Percentiles rank a stretch among this genome's conserved stretches.
Evolutionary conservation across 2,113 vertebrate species (phyloP).

Genomic region (Forbesichthys papilliferus): DNA sequence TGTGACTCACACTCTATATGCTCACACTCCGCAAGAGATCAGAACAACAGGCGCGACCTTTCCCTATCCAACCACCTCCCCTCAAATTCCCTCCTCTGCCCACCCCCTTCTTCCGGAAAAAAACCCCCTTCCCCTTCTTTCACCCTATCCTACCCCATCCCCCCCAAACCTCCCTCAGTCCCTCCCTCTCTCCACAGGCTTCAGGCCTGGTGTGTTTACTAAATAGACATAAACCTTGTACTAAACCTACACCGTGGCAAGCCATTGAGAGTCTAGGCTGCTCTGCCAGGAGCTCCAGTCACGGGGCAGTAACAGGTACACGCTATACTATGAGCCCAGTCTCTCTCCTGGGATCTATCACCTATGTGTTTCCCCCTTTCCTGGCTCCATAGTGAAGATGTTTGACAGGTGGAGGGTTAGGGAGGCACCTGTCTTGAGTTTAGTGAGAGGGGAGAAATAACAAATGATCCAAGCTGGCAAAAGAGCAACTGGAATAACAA

Average conservation of each 20-base stretch:
- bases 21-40: conserved; percentile 40
- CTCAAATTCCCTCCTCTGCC: no score
- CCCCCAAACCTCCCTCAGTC: background rate
- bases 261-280: conserved; percentile 8
- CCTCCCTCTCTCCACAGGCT: conserved; percentile 4
- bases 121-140: conserved; percentile 3
- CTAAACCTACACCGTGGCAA: conserved; percentile 10
- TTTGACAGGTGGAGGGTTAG: conserved; percentile 80
- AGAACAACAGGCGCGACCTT: conserved; percentile 46
- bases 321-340: conserved; percentile 34
- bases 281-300: conserved; percentile 42
- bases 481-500: conserved; percentile 62
- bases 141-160: background rate
- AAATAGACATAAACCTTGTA: conserved; percentile 37
- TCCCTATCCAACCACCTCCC: conserved; percentile 12
- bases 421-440: conserved; percentile 75
- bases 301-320: conserved; percentile 11
- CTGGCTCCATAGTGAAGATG: conserved; percentile 28
- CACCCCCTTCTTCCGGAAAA: conserved; percentile 18
- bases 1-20: conserved; percentile 40
- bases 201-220: conserved; percentile 41
- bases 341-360: conserved; percentile 43
- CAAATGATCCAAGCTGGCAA: conserved; percentile 40
- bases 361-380: conserved; percentile 18
- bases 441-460: conserved; percentile 63